These are phyloP conservation scores for Phalacrocorax pelagicus DNA, from an alignment of 2,113 vertebrate genomes.

Conservation along the genomic window DNA sequence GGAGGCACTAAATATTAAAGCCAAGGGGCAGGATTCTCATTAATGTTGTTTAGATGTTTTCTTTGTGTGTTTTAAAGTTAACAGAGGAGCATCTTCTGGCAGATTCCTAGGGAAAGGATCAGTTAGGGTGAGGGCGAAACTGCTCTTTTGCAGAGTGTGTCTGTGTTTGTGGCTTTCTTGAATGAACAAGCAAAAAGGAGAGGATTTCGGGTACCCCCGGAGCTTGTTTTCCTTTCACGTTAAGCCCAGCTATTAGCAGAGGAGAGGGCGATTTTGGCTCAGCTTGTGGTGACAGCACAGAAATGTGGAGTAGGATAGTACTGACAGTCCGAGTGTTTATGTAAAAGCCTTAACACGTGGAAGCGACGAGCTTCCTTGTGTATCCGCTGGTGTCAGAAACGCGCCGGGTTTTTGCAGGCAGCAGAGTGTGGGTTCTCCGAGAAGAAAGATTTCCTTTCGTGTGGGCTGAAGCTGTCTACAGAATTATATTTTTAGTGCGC, in stretches of 20 bases:
- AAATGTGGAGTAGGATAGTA: constrained; percentile 14
- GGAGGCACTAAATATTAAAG: constrained; percentile 28
- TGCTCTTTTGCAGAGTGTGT: constrained; percentile 27
- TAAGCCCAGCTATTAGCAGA: background rate
- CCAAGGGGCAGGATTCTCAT: constrained; percentile 12
- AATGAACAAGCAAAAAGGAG: constrained; percentile 30
- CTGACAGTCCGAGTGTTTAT: background rate
- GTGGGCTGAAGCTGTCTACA: constrained; percentile 52
- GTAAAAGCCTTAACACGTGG: constrained; percentile 25
- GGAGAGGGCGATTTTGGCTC: background rate
- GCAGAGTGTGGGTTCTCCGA: background rate
- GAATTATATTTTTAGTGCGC: constrained; percentile 37
- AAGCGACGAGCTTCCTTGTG: constrained; percentile 4
- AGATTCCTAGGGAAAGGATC: constrained; percentile 51
- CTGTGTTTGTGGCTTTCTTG: constrained; percentile 44
- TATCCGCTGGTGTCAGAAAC: background rate
- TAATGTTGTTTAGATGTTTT: background rate
- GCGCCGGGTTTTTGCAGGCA: background rate
- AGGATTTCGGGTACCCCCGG: background rate
- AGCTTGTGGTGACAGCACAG: background rate
- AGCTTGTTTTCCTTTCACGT: background rate
- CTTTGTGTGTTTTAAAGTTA: constrained; percentile 43
- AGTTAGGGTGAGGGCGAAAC: constrained; percentile 57
- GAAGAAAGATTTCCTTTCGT: constrained; percentile 57
- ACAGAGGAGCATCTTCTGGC: constrained; percentile 30